Conservation (phyloP, 2,888 invertebrate genomes). For the Thereva unica region DNA sequence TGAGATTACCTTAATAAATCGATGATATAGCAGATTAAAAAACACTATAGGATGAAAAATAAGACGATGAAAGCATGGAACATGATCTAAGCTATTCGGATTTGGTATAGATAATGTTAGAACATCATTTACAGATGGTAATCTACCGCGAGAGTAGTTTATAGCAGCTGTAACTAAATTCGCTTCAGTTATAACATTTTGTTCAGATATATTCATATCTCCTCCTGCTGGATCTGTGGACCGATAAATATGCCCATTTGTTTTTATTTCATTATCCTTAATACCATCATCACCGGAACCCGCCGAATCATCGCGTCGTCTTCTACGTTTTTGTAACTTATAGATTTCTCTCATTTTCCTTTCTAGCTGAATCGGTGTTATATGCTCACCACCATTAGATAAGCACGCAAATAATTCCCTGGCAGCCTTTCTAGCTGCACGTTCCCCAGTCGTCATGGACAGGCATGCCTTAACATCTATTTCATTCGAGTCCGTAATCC, state of each 20-base stretch:
- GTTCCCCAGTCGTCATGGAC: slow-evolving; percentile 83
- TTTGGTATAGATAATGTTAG: slow-evolving; percentile 72
- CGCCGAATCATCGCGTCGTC: slow-evolving; percentile 44
- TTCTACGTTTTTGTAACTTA: slow-evolving; percentile 55
- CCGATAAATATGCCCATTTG: slow-evolving; percentile 44
- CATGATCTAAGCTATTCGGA: slow-evolving; percentile 69
- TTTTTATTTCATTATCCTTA: slow-evolving; percentile 46
- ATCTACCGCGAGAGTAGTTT: slow-evolving; percentile 76
- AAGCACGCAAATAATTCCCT: slow-evolving; percentile 85
- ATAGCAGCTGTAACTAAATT: slow-evolving; percentile 79
- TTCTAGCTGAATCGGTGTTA: slow-evolving; percentile 81
- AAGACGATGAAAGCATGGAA: slow-evolving; percentile 73
- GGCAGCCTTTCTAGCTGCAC: slow-evolving; percentile 84
- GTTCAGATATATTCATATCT: slow-evolving; percentile 53
- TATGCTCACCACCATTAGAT: slow-evolving; percentile 84
- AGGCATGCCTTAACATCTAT: slow-evolving; percentile 76
- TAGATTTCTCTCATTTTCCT: slow-evolving; percentile 73
- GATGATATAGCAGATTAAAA: slow-evolving; percentile 70
- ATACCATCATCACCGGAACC: slow-evolving; percentile 48
- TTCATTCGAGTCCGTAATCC: slow-evolving; percentile 74
- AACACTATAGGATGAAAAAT: slow-evolving; percentile 75
- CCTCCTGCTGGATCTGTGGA: slow-evolving; percentile 41
- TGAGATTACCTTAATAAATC: slow-evolving; percentile 67
- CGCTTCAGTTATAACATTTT: slow-evolving; percentile 72
- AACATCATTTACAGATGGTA: slow-evolving; percentile 74